phyloP scores from a whole-genome alignment of 2,113 vertebrate species.

The Dendrocopos noguchii region DNA sequence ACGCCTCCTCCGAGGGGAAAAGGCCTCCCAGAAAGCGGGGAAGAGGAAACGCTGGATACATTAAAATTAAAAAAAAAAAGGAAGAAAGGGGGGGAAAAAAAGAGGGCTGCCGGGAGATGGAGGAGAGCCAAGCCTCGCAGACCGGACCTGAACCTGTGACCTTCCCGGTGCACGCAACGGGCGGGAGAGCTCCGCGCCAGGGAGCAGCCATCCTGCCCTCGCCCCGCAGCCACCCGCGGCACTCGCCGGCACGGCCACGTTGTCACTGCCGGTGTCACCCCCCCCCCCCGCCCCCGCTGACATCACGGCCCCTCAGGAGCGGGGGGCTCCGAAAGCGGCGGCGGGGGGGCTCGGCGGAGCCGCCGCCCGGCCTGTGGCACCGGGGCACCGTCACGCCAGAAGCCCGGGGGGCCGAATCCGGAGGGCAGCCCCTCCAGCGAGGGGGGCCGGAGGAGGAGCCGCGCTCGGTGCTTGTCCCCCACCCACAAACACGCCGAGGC shows the following conservation, averaged over 20 bases:
- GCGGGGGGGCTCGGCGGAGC: background rate
- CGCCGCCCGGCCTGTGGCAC: background rate
- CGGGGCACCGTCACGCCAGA: background rate
- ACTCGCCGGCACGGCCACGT: constrained; percentile 12
- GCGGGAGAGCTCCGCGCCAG: constrained; percentile 44
- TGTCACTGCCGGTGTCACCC: background rate
- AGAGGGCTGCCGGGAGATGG: constrained; percentile 67
- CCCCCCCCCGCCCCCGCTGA: background rate
- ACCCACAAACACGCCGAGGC: background rate
- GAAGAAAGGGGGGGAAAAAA: background rate
- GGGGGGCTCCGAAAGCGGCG: too few species aligned
- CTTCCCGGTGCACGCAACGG: constrained; percentile 72
- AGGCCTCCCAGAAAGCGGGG: constrained; percentile 30
- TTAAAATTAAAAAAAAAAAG: background rate
- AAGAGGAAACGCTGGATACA: too few species aligned
- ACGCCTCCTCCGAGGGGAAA: constrained; percentile 57
- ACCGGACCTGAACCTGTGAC: constrained; percentile 79
- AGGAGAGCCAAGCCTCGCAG: constrained; percentile 67
- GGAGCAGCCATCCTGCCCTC: background rate
- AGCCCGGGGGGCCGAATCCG: background rate
- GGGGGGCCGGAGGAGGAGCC: background rate
- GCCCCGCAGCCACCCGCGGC: constrained; percentile 54
- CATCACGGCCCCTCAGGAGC: background rate
- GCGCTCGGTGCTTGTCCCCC: background rate
- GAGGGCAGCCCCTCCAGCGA: too few species aligned